Evolutionary conservation across 2,888 invertebrate species (phyloP).

Genomic region (Asteroscopus sphinx): DNA sequence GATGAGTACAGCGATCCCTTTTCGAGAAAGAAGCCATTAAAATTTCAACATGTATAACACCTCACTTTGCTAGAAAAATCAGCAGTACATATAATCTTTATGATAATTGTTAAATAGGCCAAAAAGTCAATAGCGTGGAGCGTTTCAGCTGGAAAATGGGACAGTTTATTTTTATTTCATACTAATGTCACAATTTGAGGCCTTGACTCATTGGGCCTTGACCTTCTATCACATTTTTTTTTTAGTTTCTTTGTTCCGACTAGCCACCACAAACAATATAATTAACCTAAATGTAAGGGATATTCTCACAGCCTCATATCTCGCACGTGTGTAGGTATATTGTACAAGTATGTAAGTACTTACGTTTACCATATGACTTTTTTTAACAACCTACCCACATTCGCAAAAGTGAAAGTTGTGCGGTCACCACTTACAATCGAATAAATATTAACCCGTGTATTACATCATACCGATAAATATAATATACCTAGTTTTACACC

Average conservation of each 20-base stretch:
- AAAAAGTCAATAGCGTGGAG: conserved; percentile 6
- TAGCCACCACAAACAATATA: conserved; percentile 25
- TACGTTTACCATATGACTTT: conserved; percentile 76
- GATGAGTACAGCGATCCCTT: too few species aligned
- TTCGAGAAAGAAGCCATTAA: too few species aligned
- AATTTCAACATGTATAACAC: too few species aligned
- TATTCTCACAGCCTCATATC: conserved; percentile 20
- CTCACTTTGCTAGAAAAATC: too few species aligned
- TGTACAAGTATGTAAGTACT: conserved; percentile 37
- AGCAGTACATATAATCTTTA: too few species aligned
- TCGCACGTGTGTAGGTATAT: conserved; percentile 6
- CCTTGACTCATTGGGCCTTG: conserved; percentile 40
- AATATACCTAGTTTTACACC: conserved; percentile 63
- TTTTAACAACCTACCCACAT: conserved; percentile 67
- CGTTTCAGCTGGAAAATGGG: conserved; percentile 15
- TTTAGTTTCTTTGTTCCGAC: conserved; percentile 18
- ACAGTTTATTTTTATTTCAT: conserved; percentile 2
- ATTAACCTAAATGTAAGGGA: conserved; percentile 24
- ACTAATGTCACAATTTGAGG: conserved; percentile 10
- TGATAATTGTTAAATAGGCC: too few species aligned
- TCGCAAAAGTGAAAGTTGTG: conserved; percentile 84
- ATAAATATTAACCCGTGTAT: conserved; percentile 83
- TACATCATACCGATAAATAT: conserved; percentile 79
- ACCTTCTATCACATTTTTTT: conserved; percentile 26
- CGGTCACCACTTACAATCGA: conserved; percentile 81